A percentile compares a stretch with the other conserved stretches of the same genome.
phyloP scores from a whole-genome alignment of 2,113 vertebrate species.

The Pelobates fuscus region DNA sequence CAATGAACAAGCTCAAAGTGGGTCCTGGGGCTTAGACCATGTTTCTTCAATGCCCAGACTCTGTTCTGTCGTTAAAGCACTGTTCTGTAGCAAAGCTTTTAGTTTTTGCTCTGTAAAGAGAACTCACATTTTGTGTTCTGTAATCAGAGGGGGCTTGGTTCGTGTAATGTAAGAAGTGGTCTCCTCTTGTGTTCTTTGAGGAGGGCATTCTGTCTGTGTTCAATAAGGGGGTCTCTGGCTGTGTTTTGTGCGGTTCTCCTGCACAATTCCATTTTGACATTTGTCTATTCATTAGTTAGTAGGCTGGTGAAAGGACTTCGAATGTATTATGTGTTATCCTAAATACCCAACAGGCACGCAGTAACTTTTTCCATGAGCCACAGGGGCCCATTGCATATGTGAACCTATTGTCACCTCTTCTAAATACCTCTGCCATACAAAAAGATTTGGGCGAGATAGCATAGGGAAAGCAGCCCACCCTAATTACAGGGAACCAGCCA shows the following conservation, averaged over 20 bases:
- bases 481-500: not conserved
- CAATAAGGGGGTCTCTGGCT: not conserved
- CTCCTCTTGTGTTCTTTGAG: conserved; percentile 81
- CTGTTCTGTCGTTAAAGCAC: not conserved
- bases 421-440: conserved; percentile 95
- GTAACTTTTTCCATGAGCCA: conserved; percentile 89
- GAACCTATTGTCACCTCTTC: conserved; percentile 95
- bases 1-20: not conserved
- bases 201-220: conserved; percentile 55
- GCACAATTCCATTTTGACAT: conserved; percentile 95
- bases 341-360: conserved; percentile 89
- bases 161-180: not conserved
- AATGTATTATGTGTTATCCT: conserved; percentile 87
- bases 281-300: conserved; percentile 94
- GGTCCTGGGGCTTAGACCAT: not conserved
- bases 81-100: not conserved
- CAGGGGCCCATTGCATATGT: conserved; percentile 97
- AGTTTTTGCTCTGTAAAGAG: not conserved
- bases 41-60: not conserved
- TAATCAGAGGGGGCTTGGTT: not conserved
- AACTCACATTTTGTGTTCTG: too few relatives aligned
- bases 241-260: conserved; percentile 74
- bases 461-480: not conserved
- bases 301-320: conserved; percentile 84
- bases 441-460: conserved; percentile 58